Evolutionary conservation across 2,888 invertebrate species (phyloP).

Genomic region (Nebria brevicollis): DNA sequence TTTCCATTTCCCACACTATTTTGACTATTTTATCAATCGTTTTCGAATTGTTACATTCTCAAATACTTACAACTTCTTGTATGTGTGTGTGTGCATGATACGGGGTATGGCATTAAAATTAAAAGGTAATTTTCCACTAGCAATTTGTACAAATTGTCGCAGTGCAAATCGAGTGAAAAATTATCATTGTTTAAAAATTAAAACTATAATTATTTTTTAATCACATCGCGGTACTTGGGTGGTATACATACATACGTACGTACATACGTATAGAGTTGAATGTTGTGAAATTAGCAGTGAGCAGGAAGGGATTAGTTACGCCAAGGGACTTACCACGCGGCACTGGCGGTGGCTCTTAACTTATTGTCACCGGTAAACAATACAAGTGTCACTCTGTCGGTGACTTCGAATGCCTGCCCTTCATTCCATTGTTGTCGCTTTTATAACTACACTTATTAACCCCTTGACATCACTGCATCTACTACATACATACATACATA

Average conservation of each 20-base stretch:
- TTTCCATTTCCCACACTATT: background rate
- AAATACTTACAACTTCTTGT: too few species aligned
- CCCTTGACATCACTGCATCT: background rate
- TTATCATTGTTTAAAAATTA: background rate
- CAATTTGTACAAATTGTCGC: background rate
- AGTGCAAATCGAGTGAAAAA: background rate
- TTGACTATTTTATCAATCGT: too few species aligned
- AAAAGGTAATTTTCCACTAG: background rate
- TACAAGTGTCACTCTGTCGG: slow-evolving; percentile 36
- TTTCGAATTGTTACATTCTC: too few species aligned
- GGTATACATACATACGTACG: background rate
- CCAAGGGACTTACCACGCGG: slow-evolving; percentile 30
- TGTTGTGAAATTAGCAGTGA: slow-evolving; percentile 34
- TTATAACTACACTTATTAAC: slow-evolving; percentile 47
- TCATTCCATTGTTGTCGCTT: slow-evolving; percentile 31
- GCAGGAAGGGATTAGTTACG: slow-evolving; percentile 44
- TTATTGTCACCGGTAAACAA: slow-evolving; percentile 44
- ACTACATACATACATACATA: too few species aligned
- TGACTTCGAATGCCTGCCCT: background rate
- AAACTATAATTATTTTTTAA: slow-evolving; percentile 8
- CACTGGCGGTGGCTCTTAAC: slow-evolving; percentile 23
- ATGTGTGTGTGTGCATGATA: too few species aligned
- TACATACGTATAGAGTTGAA: background rate
- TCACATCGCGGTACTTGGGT: background rate
- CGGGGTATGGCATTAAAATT: background rate